Percentiles rank a stretch among this genome's conserved stretches.
Evolutionary conservation across 2,113 vertebrate species (phyloP).

Genomic region (Tauraco erythrolophus): DNA sequence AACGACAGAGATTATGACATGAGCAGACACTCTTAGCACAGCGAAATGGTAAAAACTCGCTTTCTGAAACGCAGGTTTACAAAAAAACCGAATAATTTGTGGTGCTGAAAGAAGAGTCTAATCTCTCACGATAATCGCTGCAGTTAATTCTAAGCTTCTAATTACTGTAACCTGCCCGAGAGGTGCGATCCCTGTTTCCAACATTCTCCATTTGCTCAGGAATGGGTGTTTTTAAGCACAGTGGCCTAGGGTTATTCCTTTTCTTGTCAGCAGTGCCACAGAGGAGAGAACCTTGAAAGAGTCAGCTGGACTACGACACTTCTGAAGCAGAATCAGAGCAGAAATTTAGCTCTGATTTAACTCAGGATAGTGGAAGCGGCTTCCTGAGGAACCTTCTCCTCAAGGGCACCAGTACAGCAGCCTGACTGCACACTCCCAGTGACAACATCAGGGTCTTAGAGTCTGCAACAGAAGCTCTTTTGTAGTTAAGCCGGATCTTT

Average conservation of each 20-base stretch:
- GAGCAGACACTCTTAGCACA: not conserved
- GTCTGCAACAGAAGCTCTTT: not conserved
- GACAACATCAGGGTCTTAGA: not conserved
- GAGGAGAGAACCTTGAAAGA: not conserved
- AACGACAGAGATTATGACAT: not conserved
- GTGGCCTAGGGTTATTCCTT: not conserved
- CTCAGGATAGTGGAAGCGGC: not conserved
- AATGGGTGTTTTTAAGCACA: not conserved
- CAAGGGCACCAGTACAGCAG: not conserved
- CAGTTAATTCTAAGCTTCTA: not conserved
- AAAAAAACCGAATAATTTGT: not conserved
- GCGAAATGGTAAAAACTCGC: not conserved
- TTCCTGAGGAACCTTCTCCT: not conserved
- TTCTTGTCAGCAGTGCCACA: not conserved
- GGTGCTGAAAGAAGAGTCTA: not conserved
- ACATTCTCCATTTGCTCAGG: not conserved
- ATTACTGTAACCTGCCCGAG: not conserved
- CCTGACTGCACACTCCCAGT: rapidly evolving
- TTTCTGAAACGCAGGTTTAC: not conserved
- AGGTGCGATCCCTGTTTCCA: rapidly evolving
- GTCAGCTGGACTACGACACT: not conserved
- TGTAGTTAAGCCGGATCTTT: not conserved
- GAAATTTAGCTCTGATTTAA: not conserved
- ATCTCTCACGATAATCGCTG: not conserved
- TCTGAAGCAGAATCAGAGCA: not conserved